phyloP scores from a whole-genome alignment of 2,888 invertebrate species.

The Pecten maximus region DNA sequence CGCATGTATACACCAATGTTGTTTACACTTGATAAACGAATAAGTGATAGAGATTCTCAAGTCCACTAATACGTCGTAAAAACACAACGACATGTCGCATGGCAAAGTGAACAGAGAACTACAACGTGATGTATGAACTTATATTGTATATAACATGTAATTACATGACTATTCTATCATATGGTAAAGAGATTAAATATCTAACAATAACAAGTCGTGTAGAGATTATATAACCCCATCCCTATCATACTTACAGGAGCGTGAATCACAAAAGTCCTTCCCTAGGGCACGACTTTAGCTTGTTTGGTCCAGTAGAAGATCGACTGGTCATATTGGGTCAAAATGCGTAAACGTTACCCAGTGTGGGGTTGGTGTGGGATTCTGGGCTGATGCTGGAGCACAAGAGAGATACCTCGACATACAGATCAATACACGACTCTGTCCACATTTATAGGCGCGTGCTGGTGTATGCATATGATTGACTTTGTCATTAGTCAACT shows the following conservation, averaged over 20 bases:
- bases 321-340: neutral
- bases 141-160: neutral
- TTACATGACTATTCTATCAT: neutral
- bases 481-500: neutral
- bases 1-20: too few relatives aligned
- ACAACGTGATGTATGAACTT: neutral
- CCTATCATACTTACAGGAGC: conserved; percentile 23
- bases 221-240: neutral
- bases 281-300: neutral
- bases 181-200: neutral
- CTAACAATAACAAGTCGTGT: neutral
- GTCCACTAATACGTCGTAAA: too few relatives aligned
- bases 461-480: neutral
- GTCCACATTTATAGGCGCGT: neutral
- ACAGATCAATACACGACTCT: neutral
- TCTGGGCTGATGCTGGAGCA: neutral
- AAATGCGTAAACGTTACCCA: neutral
- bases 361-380: neutral
- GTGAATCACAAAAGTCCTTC: conserved; percentile 9
- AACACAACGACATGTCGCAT: neutral
- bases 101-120: neutral
- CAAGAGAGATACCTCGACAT: neutral
- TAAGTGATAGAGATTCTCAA: too few relatives aligned
- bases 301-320: neutral
- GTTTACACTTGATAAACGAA: too few relatives aligned